These are phyloP conservation scores for Melanaphis sacchari DNA, from an alignment of 1,140 invertebrate species.

Conservation along the genomic window DNA sequence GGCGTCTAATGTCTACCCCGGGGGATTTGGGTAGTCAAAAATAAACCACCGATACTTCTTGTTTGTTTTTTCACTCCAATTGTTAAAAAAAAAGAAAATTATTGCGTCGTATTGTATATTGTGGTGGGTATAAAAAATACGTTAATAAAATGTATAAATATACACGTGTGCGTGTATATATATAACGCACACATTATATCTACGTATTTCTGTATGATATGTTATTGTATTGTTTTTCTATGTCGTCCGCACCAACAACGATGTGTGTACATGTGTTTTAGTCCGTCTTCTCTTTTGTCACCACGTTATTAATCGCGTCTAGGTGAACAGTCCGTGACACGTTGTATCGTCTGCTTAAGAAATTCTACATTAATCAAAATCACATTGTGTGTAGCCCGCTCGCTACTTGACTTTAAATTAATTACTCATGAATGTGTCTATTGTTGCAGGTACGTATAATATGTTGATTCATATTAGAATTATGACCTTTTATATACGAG, in stretches of 20 bases:
- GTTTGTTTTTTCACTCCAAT: slow-evolving; percentile 36
- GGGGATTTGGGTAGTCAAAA: slow-evolving; percentile 25
- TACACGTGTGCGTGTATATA: background rate
- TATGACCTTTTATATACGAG: background rate
- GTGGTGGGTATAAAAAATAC: background rate
- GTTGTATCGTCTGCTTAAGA: slow-evolving; percentile 35
- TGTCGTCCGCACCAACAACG: slow-evolving; percentile 16
- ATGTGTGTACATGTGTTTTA: background rate
- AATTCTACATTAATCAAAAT: slow-evolving; percentile 52
- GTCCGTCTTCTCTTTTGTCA: slow-evolving; percentile 40
- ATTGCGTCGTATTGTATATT: background rate
- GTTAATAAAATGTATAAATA: background rate
- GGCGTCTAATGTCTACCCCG: slow-evolving; percentile 56
- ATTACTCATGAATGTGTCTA: slow-evolving; percentile 30
- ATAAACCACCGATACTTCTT: slow-evolving; percentile 31
- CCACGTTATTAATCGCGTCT: slow-evolving; percentile 57
- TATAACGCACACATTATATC: background rate
- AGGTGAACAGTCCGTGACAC: slow-evolving; percentile 56
- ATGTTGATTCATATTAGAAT: slow-evolving; percentile 1
- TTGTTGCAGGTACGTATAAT: slow-evolving; percentile 54
- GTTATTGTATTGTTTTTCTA: slow-evolving; percentile 43
- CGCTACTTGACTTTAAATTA: slow-evolving; percentile 44
- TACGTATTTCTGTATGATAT: background rate
- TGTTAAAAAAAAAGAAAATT: slow-evolving; percentile 33
- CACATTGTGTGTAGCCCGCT: slow-evolving; percentile 4